Conservation (phyloP, 2,797 vertebrate genomes). For the Emydoidea blandingii region DNA sequence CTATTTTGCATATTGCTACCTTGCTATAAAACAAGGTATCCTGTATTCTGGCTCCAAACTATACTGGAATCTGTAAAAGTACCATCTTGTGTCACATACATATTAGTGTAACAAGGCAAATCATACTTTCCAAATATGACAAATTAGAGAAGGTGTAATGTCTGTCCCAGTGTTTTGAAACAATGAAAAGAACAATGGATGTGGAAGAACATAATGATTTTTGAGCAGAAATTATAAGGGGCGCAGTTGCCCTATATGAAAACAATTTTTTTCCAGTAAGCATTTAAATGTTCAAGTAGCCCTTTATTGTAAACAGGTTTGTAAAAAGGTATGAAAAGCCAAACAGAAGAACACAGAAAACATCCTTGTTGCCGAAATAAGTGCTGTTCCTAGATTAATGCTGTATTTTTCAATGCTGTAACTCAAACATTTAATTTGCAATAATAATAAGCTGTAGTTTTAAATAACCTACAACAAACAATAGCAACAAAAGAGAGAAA, state of each 20-base stretch:
- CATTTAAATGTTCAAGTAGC: not conserved
- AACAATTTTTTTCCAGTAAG: not conserved
- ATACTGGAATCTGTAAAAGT: not conserved
- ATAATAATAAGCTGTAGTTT: not conserved
- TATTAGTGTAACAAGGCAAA: not conserved
- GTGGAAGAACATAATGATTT: not conserved
- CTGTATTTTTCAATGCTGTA: not conserved
- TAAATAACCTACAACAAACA: not conserved
- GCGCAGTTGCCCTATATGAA: not conserved
- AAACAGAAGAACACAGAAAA: not conserved
- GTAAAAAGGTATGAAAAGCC: not conserved
- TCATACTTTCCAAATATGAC: not conserved
- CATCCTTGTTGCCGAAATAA: fast-evolving
- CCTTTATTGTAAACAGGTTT: not conserved
- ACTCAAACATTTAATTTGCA: not conserved
- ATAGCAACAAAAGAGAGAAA: not conserved
- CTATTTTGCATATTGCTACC: not conserved
- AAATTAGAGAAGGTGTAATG: not conserved
- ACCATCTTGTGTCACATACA: not conserved
- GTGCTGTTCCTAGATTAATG: not conserved
- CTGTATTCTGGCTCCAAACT: not conserved
- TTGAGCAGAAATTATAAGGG: not conserved
- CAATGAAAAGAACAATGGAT: not conserved
- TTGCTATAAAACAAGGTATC: not conserved
- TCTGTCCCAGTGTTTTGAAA: not conserved